Base-by-base conservation (phyloP, 2,113 vertebrate species). In the Petroica traversi region DNA sequence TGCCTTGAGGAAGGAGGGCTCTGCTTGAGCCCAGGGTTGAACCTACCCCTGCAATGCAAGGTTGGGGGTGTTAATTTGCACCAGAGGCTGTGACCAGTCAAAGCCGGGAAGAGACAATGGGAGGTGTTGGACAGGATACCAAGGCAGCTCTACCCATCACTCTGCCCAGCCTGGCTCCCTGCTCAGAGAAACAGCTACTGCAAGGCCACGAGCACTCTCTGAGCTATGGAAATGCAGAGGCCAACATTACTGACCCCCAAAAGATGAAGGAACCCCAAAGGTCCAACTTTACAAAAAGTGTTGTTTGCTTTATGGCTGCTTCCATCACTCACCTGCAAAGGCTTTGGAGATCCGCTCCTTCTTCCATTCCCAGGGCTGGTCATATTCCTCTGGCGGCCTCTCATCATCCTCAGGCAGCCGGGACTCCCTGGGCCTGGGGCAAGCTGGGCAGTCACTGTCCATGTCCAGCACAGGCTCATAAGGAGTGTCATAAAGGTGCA, bases 351-450 rank as follows among this genome's bases (percentile, higher is more conserved):
- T 99, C 57, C 99, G 90, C 87, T 99, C 99, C 88, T 99, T 99
- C 96, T 99, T 99, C 99, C 99, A 99, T 91, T 99, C 99, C 99
- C 99, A 99, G 28, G 99, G 99, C 95, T 99, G 99, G 97, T 99
- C 99, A 3, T 99, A 99, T 59, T 99, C 99, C 96, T 99, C 99
- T 0, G 99, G 99, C 0, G 99, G 99, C 93, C 99, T 98, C 94
- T 99, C 99, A 0, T 99, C 99, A 1, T 99, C 99, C 97, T 99
- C 99, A 0, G 99, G 99, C 95, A 99, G 98, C 19, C 99, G 98
- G 86, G 99, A 99, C 89, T 99, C 99, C 52, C 98, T 95, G 57
- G 98, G 98, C 89, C 98, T 97, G 45, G 96, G 96, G 67, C 97
- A 95, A 14, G 97, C 83, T 1, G 93, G 87, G 20, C 88, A 97